These are phyloP conservation scores for Dryadula phaetusa DNA, from an alignment of 2,888 invertebrate genomes.

Conservation along the genomic window DNA sequence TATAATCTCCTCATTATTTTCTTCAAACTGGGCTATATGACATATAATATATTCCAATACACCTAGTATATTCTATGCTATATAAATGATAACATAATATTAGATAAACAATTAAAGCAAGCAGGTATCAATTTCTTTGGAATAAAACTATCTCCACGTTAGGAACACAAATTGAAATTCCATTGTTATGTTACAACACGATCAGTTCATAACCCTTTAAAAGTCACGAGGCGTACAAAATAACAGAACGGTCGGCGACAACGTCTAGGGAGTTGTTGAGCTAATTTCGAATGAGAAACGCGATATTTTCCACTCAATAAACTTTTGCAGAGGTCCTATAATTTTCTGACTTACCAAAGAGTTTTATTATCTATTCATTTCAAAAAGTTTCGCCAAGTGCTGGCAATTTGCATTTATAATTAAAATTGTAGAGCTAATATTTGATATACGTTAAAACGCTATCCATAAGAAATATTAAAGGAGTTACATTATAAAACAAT, in stretches of 20 bases:
- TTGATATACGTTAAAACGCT: background rate
- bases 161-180: conserved; percentile 30
- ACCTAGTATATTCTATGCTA: no score
- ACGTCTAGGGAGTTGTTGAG: conserved; percentile 45
- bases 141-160: conserved; percentile 36
- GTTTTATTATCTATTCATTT: conserved; percentile 23
- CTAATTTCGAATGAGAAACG: conserved; percentile 50
- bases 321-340: conserved; percentile 42
- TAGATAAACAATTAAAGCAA: background rate
- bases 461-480: background rate
- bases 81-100: background rate
- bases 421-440: conserved; percentile 10
- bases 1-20: no score
- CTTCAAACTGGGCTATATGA: no score
- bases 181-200: conserved; percentile 33
- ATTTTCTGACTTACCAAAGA: conserved; percentile 23
- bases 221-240: conserved; percentile 40
- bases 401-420: conserved; percentile 19
- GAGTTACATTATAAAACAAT: background rate
- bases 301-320: conserved; percentile 56
- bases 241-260: conserved; percentile 36
- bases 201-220: conserved; percentile 41
- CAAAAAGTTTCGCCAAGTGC: conserved; percentile 3
- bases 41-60: no score
- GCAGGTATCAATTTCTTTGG: conserved; percentile 11